Evolutionary conservation across 2,797 vertebrate species (phyloP).

Genomic region (Muraenolepis orangiensis): DNA sequence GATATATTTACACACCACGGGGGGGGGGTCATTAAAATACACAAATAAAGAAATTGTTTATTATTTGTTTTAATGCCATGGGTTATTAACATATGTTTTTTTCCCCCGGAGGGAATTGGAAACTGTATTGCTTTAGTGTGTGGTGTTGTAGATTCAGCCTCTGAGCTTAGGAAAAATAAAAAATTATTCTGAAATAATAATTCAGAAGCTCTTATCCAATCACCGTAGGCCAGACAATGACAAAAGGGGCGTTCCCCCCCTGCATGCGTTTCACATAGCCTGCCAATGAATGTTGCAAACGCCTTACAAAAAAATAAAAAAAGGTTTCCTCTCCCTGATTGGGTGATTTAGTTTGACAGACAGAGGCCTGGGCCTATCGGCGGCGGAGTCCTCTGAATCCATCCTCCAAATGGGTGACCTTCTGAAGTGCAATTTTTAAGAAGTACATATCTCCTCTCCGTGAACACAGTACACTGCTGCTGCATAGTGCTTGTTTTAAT

Average conservation of each 20-base stretch:
- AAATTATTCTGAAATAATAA: conserved; percentile 28
- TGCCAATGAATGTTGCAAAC: conserved; percentile 90
- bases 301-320: conserved; percentile 71
- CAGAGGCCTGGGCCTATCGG: conserved; percentile 66
- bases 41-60: conserved; percentile 8
- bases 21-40: conserved; percentile 27
- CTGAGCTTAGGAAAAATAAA: conserved; percentile 23
- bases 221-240: neutral
- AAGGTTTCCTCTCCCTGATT: conserved; percentile 58
- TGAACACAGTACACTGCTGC: conserved; percentile 87
- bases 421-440: conserved; percentile 89
- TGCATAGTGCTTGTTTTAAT: conserved; percentile 93
- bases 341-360: conserved; percentile 56
- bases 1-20: conserved; percentile 43
- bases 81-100: conserved; percentile 12
- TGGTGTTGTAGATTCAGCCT: conserved; percentile 44
- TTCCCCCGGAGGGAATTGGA: conserved; percentile 24
- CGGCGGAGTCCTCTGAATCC: conserved; percentile 69
- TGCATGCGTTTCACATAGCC: conserved; percentile 87
- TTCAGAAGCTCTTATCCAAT: conserved; percentile 34
- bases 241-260: conserved; percentile 48
- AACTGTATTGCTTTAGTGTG: conserved; percentile 36
- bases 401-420: conserved; percentile 78
- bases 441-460: conserved; percentile 75
- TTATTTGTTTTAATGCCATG: conserved; percentile 16